Percentiles rank a stretch among this genome's conserved stretches.
These are phyloP conservation scores for Sturnira hondurensis DNA, from an alignment of 2,113 vertebrate species.

Conservation along the genomic window DNA sequence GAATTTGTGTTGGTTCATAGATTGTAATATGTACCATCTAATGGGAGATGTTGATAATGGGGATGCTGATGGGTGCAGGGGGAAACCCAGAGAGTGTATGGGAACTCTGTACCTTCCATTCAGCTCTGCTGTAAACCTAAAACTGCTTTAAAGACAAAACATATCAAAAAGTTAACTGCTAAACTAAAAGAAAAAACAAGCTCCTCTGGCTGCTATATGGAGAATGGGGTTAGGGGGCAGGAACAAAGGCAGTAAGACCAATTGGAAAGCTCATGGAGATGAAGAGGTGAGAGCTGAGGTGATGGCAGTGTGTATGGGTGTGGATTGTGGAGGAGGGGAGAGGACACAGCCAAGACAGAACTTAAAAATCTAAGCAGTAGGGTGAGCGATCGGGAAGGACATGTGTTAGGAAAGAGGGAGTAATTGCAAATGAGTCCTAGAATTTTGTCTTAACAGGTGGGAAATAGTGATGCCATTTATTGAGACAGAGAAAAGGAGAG, in stretches of 20 bases:
- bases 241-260: not conserved
- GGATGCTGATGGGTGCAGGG: accelerated
- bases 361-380: not conserved
- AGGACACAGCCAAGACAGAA: accelerated
- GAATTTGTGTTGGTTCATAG: not conserved
- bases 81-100: accelerated
- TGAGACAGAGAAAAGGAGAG: not conserved
- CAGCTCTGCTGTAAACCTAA: not conserved
- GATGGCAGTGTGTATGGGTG: accelerated
- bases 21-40: not conserved
- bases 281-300: too few relatives aligned
- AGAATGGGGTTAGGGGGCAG: not conserved
- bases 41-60: not conserved
- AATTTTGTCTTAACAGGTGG: not conserved
- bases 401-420: not conserved
- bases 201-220: not conserved
- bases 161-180: not conserved
- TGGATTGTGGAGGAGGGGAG: not conserved
- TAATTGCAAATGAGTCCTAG: accelerated
- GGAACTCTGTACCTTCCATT: not conserved
- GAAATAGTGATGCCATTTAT: not conserved
- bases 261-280: not conserved
- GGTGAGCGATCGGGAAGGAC: accelerated
- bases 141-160: not conserved
- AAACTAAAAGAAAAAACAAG: not conserved